A percentile compares a stretch with the other conserved stretches of the same genome.
Evolutionary conservation across 2,888 invertebrate genomes (phyloP).

Genomic region (Watsonalla binaria): DNA sequence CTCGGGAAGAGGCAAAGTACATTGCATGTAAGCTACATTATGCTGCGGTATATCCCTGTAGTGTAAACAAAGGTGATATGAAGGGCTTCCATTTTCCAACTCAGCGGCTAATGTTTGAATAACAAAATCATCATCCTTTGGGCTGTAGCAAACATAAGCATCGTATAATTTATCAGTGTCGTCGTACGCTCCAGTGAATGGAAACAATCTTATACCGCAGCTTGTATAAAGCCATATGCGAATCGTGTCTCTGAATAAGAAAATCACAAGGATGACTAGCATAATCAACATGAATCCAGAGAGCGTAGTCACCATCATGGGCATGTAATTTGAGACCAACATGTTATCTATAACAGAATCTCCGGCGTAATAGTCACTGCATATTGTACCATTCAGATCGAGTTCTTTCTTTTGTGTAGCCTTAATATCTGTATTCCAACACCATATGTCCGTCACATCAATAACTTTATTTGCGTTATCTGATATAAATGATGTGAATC

Average conservation of each 20-base stretch:
- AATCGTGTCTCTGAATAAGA: constrained; percentile 91
- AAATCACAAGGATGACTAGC: constrained; percentile 86
- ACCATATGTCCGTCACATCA: constrained; percentile 87
- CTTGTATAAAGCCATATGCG: constrained; percentile 92
- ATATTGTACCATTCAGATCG: constrained; percentile 90
- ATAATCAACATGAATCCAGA: constrained; percentile 87
- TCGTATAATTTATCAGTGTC: constrained; percentile 94
- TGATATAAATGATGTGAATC: constrained; percentile 87
- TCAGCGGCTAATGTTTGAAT: constrained; percentile 91
- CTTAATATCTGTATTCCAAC: constrained; percentile 84
- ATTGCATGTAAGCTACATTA: constrained; percentile 82
- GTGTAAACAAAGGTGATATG: constrained; percentile 91
- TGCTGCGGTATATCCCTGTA: constrained; percentile 90
- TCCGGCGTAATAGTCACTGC: constrained; percentile 91
- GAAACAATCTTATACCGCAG: constrained; percentile 90
- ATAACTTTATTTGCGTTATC: constrained; percentile 87
- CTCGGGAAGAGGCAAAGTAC: constrained; percentile 87
- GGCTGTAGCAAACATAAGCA: constrained; percentile 95
- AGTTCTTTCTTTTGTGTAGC: constrained; percentile 86
- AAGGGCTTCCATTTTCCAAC: constrained; percentile 88
- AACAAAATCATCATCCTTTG: constrained; percentile 94
- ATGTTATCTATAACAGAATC: constrained; percentile 89
- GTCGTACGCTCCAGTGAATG: constrained; percentile 84
- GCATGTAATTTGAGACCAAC: constrained; percentile 90
- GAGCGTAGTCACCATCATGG: constrained; percentile 88